These are phyloP conservation scores for Eupithecia pulchellata DNA, from an alignment of 2,888 invertebrate species.

Conservation along the genomic window DNA sequence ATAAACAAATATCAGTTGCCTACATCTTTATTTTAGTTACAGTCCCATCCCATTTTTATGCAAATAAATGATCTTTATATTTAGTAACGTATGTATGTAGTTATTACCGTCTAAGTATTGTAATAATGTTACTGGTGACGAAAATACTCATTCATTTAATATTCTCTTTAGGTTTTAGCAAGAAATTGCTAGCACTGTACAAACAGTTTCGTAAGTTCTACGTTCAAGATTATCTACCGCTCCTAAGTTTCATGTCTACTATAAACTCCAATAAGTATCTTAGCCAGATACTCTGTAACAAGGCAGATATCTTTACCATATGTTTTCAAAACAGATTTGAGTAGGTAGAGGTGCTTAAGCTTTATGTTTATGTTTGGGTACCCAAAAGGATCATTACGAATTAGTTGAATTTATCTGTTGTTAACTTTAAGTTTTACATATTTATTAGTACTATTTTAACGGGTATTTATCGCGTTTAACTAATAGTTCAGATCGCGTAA, in stretches of 20 bases:
- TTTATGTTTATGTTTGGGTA: background rate
- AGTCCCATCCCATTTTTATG: too few species aligned
- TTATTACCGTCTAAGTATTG: too few species aligned
- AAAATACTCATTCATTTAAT: background rate
- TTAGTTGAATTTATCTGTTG: background rate
- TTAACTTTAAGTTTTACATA: background rate
- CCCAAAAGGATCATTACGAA: constrained; percentile 9
- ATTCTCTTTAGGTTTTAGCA: background rate
- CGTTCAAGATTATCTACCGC: constrained; percentile 9
- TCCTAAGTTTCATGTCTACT: background rate
- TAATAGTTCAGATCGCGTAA: too few species aligned
- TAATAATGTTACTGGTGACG: background rate
- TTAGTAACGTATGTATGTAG: too few species aligned
- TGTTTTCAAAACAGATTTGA: constrained; percentile 1
- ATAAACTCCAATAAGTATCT: constrained; percentile 18
- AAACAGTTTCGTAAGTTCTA: constrained; percentile 4
- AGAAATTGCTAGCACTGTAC: background rate
- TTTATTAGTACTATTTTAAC: too few species aligned
- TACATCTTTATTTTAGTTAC: too few species aligned
- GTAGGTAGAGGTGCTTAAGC: constrained; percentile 9
- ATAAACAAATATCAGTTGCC: too few species aligned
- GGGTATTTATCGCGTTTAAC: too few species aligned
- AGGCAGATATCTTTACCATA: background rate
- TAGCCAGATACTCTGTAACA: background rate
- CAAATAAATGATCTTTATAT: too few species aligned